Evolutionary conservation across 2,888 invertebrate genomes (phyloP).

Genomic region (Caenorhabditis sp.): DNA sequence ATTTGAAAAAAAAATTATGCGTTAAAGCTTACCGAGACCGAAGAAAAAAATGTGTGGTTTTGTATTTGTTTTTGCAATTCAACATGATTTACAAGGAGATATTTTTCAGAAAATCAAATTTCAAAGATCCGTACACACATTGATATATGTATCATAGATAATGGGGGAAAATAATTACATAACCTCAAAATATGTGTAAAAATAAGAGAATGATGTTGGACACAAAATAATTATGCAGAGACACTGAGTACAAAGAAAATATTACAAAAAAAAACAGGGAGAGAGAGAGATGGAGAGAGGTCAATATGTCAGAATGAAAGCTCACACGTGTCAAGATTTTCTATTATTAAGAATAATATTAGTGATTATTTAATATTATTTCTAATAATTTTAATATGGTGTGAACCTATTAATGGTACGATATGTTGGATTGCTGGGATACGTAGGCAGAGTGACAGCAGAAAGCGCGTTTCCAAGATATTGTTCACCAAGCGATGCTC

Average conservation of each 20-base stretch:
- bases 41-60: background rate
- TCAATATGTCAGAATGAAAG: constrained; percentile 5
- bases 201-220: background rate
- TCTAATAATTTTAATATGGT: constrained; percentile 53
- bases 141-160: background rate
- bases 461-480: constrained; percentile 51
- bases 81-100: background rate
- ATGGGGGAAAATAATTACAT: background rate
- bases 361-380: no score
- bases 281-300: background rate
- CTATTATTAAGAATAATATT: background rate
- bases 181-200: background rate
- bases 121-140: background rate
- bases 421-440: constrained; percentile 44
- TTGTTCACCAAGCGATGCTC: constrained; percentile 44
- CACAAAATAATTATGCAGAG: background rate
- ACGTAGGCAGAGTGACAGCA: constrained; percentile 47
- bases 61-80: background rate
- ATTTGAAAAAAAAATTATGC: constrained; percentile 4
- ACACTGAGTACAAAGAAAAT: background rate
- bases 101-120: background rate
- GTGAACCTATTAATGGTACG: constrained; percentile 56
- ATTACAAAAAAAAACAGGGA: constrained; percentile 1
- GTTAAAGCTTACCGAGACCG: constrained; percentile 1
- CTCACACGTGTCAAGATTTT: background rate